Conservation (phyloP, 2,113 vertebrate species). For the Pseudopodoces humilis region DNA sequence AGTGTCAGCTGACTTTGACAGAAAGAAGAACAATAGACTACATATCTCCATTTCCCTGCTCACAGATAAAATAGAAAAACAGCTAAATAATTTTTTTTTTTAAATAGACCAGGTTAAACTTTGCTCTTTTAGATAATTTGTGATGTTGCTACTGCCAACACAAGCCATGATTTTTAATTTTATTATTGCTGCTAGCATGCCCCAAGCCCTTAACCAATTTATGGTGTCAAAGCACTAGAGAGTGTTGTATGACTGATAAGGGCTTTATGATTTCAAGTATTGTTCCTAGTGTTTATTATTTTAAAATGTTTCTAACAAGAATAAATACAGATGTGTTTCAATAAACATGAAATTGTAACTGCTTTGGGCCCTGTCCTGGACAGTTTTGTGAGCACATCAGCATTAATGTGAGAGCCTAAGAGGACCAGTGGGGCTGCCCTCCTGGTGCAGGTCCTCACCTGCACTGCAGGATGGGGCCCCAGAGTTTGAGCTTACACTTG, state of each 20-base stretch:
- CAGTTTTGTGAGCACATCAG: neutral
- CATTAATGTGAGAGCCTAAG: fast-evolving
- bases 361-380: neutral
- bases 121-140: neutral
- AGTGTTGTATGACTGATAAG: neutral
- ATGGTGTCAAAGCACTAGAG: neutral
- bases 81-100: neutral
- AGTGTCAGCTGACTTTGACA: neutral
- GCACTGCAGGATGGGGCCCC: neutral
- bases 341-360: neutral
- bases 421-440: neutral
- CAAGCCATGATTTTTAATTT: neutral
- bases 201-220: neutral
- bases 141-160: neutral
- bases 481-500: neutral
- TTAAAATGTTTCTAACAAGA: neutral
- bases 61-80: neutral
- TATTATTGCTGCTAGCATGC: neutral
- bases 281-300: neutral
- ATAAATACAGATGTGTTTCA: neutral
- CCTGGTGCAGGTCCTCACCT: neutral
- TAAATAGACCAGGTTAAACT: neutral
- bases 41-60: neutral
- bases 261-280: neutral
- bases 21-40: neutral